Evolutionary conservation across 1,140 invertebrate genomes (phyloP), one percentile per base, ranked within the genome.

Genomic region (Procambarus clarkii): DNA sequence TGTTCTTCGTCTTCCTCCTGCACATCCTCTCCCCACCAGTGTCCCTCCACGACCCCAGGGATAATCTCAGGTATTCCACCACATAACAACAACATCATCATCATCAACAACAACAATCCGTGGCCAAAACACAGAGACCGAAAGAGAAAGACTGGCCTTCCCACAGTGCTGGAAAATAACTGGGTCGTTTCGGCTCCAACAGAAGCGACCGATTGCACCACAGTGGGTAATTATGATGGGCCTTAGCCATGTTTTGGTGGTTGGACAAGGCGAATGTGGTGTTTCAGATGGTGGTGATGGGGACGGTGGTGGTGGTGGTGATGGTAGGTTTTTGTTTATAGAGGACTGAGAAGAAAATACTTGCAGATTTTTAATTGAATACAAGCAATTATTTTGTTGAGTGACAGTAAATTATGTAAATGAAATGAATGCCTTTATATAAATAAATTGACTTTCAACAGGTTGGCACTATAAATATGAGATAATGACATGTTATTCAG

Each of bases 51-150:
- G n/a, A 80, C 82, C 81, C 78, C 86, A 92, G 85, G 91, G 64
- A 93, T 93, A 83, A 80, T 80, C 74, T 93, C 92, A 81, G 91
- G 93, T 64, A 92, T 93, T 81, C 82, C 93, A 24, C 91, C 92
- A 48, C 92, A 93, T 86, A 89, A 93, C 71, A 92, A 87, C 86
- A 89, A 82, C 80, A 84, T 74, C 69, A 69, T 48, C 71, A 77
- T 45, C 81, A 46, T 48, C 78, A 86, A 92, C 82, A 92, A 93
- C 89, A 91, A 82, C 86, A 86, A 92, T 78, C 80, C 87, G 69
- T 76, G 86, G 83, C 87, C 82, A 80, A 90, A 91, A 69, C 86
- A 89, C 50, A 69, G 69, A 13, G 77, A 76, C 45, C 69, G 89
- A 78, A 91, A 84, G 76, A 76, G 89, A 78, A 91, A 91, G 76